Evolutionary conservation across 1,140 invertebrate genomes (phyloP).

Genomic region (Heliothis virescens): DNA sequence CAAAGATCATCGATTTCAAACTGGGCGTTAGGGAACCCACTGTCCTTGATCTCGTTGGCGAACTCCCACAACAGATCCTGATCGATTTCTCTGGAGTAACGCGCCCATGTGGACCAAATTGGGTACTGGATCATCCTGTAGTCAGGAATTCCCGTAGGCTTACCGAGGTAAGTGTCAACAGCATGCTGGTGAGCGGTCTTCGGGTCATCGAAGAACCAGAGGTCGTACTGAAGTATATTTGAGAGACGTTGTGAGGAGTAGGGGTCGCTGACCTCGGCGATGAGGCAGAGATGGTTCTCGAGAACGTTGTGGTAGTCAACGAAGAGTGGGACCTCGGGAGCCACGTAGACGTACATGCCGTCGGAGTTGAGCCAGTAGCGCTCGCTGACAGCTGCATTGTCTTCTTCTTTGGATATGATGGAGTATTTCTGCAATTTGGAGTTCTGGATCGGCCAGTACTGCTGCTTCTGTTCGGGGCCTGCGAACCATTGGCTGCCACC

Average conservation of each 20-base stretch:
- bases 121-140: slow-evolving; percentile 92
- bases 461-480: slow-evolving; percentile 87
- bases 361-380: slow-evolving; percentile 93
- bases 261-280: slow-evolving; percentile 87
- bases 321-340: slow-evolving; percentile 90
- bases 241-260: slow-evolving; percentile 80
- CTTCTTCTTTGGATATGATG: slow-evolving; percentile 88
- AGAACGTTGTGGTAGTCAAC: slow-evolving; percentile 89
- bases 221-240: slow-evolving; percentile 88
- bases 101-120: slow-evolving; percentile 97
- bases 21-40: slow-evolving; percentile 92
- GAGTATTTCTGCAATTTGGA: slow-evolving; percentile 87
- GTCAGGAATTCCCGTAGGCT: slow-evolving; percentile 90
- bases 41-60: slow-evolving; percentile 89
- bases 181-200: slow-evolving; percentile 89
- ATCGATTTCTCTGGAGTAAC: slow-evolving; percentile 91
- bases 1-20: slow-evolving; percentile 97
- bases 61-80: slow-evolving; percentile 89
- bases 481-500: slow-evolving; percentile 87
- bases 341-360: slow-evolving; percentile 89
- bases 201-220: slow-evolving; percentile 88
- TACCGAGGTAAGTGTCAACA: slow-evolving; percentile 87
- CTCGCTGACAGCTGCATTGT: slow-evolving; percentile 90
- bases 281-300: slow-evolving; percentile 88
- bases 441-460: slow-evolving; percentile 90